Evolutionary conservation across 2,888 invertebrate species (phyloP).

Genomic region (Patella pellucida): DNA sequence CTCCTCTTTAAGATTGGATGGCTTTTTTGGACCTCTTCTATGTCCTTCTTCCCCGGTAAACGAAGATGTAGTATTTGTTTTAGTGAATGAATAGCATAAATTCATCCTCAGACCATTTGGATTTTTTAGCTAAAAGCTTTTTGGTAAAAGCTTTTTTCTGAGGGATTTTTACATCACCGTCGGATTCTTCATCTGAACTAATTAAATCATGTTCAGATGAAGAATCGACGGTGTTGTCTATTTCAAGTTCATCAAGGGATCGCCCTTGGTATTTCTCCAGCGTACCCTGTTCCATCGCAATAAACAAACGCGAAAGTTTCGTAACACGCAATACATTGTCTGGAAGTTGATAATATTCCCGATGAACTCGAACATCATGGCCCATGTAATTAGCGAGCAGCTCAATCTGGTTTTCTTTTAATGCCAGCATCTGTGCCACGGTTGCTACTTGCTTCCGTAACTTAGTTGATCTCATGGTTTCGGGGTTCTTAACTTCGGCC

Average conservation of each 20-base stretch:
- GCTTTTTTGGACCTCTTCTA: background rate
- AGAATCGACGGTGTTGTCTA: background rate
- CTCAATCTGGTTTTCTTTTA: background rate
- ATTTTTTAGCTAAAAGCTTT: background rate
- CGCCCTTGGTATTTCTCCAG: background rate
- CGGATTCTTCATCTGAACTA: background rate
- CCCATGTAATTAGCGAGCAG: background rate
- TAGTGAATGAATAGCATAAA: background rate
- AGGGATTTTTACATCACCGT: background rate
- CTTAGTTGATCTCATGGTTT: slow-evolving; percentile 4
- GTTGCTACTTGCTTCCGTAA: background rate
- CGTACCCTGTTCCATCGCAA: background rate
- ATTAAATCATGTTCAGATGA: background rate
- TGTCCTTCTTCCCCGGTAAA: background rate
- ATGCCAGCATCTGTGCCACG: slow-evolving; percentile 8
- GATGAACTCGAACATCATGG: background rate
- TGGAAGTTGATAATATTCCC: background rate
- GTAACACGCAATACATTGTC: background rate
- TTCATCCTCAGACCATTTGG: background rate
- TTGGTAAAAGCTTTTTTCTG: background rate
- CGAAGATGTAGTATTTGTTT: background rate
- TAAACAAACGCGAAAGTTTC: background rate
- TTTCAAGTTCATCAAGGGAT: background rate
- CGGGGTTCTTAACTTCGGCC: background rate
- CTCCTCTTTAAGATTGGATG: background rate